A percentile compares a stretch with the other conserved stretches of the same genome.
Evolutionary conservation across 2,888 invertebrate species (phyloP).

Genomic region (Ennomos erosarius): DNA sequence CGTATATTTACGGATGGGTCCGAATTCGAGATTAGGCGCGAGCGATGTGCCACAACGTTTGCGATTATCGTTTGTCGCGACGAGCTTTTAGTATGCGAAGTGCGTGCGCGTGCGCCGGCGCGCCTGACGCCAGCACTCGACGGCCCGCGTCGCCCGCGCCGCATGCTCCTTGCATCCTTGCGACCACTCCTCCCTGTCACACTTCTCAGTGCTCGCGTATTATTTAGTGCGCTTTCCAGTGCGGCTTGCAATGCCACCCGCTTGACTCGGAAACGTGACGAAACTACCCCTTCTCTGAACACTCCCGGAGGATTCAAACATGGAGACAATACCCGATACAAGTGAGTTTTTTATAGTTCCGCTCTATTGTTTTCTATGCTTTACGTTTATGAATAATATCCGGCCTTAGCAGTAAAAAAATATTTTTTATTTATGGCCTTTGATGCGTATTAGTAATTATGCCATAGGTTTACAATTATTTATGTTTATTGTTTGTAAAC

Average conservation of each 20-base stretch:
- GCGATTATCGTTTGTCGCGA: constrained; percentile 73
- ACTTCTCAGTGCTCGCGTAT: constrained; percentile 65
- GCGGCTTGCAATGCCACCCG: constrained; percentile 66
- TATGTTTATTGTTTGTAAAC: too few relatives aligned
- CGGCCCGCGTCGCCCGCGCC: constrained; percentile 53
- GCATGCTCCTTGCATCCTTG: constrained; percentile 56
- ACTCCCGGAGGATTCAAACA: constrained; percentile 48
- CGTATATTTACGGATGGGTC: constrained; percentile 70
- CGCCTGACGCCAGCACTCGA: constrained; percentile 67
- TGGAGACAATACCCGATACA: constrained; percentile 57
- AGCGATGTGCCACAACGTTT: constrained; percentile 60
- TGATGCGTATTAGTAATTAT: constrained; percentile 8
- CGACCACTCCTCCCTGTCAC: constrained; percentile 64
- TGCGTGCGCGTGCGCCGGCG: constrained; percentile 75
- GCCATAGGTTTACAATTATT: too few relatives aligned
- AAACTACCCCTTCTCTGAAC: constrained; percentile 43
- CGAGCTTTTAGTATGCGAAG: constrained; percentile 79
- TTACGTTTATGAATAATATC: constrained; percentile 21
- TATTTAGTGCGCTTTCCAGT: constrained; percentile 71
- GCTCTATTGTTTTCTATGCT: constrained; percentile 30
- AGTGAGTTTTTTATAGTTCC: constrained; percentile 54
- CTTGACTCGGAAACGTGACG: constrained; percentile 53
- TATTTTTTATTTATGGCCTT: constrained; percentile 8
- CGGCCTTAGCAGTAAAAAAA: not conserved
- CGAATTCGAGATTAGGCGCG: constrained; percentile 70